Evolutionary conservation across 2,888 invertebrate species (phyloP), one percentile per base, ranked within the genome.

Genomic region (Amiota mariae): DNA sequence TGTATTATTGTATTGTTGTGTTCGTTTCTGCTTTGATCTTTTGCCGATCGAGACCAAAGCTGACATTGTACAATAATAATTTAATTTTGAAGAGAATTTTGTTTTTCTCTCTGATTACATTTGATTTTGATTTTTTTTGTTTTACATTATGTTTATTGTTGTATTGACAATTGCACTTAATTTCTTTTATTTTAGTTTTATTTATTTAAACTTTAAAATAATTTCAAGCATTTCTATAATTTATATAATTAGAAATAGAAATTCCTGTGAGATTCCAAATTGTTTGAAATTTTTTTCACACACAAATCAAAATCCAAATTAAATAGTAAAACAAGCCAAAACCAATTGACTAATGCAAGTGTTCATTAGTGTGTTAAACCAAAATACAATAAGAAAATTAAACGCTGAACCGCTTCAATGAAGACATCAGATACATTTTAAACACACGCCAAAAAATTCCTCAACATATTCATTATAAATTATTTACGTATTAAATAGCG

Each of bases 381-480:
- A 36, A 36, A 36, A 36, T 36, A 36, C 36, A 36, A 36, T 36
- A 36, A 36, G 36, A 36, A 36, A 2, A 36, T 36, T 36, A 6
- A 36, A 36, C 36, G 6, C 36, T 6, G 36, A 36, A 36, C 36
- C 36, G 36, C 24, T 24, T 24, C 24, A 24, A 24, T 24, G 24
- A 24, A 24, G 24, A 24, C 36, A 36, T 36, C 36, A 36, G 36
- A 36, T 36, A 36, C 36, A 36, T 36, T 36, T 54, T n/a, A 12
- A 54, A 54, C 54, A n/a, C 54, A 54, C n/a, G n/a, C 54, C 54
- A 54, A 54, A 77, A 77, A 77, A 81, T 81, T 79, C 81, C 80
- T 85, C 81, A 70, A 80, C 77, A 79, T 80, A 79, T 84, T 85
- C 81, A 83, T 83, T 85, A 84, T 78, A 80, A 85, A 85, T 85